Percentiles rank a stretch among this genome's conserved stretches.
Conservation (phyloP, 2,888 invertebrate species). For the Agonopterix alstromeriana region DNA sequence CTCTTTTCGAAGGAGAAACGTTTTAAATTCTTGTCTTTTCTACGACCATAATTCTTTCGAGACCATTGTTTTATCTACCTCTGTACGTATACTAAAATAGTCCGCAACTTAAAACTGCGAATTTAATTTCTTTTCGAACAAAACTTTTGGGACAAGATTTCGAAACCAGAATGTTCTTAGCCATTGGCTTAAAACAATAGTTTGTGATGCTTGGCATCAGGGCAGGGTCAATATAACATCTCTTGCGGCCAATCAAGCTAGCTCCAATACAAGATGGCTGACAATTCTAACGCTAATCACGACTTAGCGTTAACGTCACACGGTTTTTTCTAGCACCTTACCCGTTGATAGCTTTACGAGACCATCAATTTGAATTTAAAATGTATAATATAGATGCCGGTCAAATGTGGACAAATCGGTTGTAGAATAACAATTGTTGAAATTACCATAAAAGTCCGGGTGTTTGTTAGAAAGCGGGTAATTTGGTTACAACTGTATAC, state of each 20-base stretch:
- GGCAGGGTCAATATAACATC: too few relatives aligned
- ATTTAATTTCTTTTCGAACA: too few relatives aligned
- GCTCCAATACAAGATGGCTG: conserved; percentile 59
- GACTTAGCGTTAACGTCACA: conserved; percentile 51
- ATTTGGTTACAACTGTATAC: conserved; percentile 69
- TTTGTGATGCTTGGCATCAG: too few relatives aligned
- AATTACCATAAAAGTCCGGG: conserved; percentile 73
- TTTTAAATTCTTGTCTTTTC: too few relatives aligned
- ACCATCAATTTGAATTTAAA: conserved; percentile 73
- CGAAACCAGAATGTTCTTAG: too few relatives aligned
- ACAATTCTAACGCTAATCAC: conserved; percentile 62
- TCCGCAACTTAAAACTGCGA: too few relatives aligned
- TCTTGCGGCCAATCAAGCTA: conserved; percentile 30
- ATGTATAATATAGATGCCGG: conserved; percentile 70
- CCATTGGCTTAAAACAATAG: too few relatives aligned
- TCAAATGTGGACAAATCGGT: conserved; percentile 69
- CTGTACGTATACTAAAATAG: too few relatives aligned
- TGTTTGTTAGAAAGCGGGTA: conserved; percentile 76
- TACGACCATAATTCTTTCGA: too few relatives aligned
- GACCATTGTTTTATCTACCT: too few relatives aligned
- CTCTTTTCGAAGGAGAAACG: too few relatives aligned
- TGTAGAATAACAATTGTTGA: conserved; percentile 65
- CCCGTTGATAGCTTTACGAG: conserved; percentile 72
- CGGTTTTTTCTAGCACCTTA: conserved; percentile 59
- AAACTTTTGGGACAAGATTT: too few relatives aligned